Evolutionary conservation across 2,888 invertebrate genomes (phyloP).

Genomic region (Dichetophora obliterata): DNA sequence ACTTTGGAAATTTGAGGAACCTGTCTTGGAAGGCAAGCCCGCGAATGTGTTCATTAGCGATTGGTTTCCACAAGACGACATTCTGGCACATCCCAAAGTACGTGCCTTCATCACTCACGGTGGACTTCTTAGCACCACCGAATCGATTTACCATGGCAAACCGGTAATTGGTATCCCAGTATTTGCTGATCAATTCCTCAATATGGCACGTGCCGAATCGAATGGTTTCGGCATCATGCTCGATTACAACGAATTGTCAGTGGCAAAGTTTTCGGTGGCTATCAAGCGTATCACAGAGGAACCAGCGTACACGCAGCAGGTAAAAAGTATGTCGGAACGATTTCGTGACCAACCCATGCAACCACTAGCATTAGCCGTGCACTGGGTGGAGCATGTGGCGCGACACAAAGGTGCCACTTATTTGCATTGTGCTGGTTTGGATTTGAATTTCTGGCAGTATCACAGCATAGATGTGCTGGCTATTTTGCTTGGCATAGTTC

Average conservation of each 20-base stretch:
- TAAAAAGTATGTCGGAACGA: slow-evolving; percentile 55
- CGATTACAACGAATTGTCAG: slow-evolving; percentile 61
- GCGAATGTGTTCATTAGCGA: slow-evolving; percentile 65
- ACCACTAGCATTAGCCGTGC: slow-evolving; percentile 61
- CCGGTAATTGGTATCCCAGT: slow-evolving; percentile 72
- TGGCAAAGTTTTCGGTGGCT: slow-evolving; percentile 56
- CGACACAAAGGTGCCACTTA: slow-evolving; percentile 66
- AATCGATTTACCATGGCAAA: slow-evolving; percentile 70
- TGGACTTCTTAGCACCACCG: slow-evolving; percentile 70
- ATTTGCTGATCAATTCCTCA: slow-evolving; percentile 72
- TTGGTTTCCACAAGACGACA: slow-evolving; percentile 71
- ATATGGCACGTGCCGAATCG: slow-evolving; percentile 69
- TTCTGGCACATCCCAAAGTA: slow-evolving; percentile 70
- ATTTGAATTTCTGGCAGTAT: slow-evolving; percentile 61
- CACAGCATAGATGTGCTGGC: slow-evolving; percentile 62
- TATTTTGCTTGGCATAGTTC: slow-evolving; percentile 51
- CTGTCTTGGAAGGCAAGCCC: slow-evolving; percentile 60
- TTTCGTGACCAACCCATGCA: slow-evolving; percentile 63
- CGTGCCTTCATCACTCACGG: slow-evolving; percentile 71
- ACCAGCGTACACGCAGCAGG: slow-evolving; percentile 49
- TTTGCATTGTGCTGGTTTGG: slow-evolving; percentile 61
- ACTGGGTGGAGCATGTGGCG: slow-evolving; percentile 66
- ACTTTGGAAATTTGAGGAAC: slow-evolving; percentile 70
- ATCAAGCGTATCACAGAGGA: slow-evolving; percentile 55
- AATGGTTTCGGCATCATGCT: slow-evolving; percentile 69